phyloP scores from a whole-genome alignment of 1,140 invertebrate genomes.

The Druon quercuslanigerum region DNA sequence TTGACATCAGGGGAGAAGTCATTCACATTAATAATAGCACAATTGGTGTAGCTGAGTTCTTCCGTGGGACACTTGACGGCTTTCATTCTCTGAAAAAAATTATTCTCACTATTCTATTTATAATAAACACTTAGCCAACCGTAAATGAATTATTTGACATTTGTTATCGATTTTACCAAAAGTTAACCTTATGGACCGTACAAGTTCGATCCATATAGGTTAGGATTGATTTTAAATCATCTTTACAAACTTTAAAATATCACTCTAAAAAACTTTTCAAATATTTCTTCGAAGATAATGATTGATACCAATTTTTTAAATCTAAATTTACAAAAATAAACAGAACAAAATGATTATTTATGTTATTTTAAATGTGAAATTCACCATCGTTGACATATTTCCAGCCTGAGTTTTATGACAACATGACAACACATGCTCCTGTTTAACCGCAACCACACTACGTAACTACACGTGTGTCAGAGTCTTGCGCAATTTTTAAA shows the following conservation, averaged over 20 bases:
- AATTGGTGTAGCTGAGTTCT: conserved; percentile 93
- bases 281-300: too few species aligned
- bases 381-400: conserved; percentile 18
- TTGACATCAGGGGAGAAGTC: conserved; percentile 91
- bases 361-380: background rate
- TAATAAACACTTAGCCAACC: background rate
- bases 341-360: too few species aligned
- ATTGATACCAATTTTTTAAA: too few species aligned
- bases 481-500: too few species aligned
- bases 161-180: too few species aligned
- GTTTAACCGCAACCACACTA: background rate
- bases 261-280: too few species aligned
- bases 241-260: too few species aligned
- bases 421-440: conserved; percentile 6
- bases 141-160: too few species aligned
- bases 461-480: background rate
- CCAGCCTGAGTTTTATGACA: background rate
- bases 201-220: too few species aligned
- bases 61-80: conserved; percentile 95
- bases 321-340: too few species aligned
- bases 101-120: background rate
- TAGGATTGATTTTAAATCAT: too few species aligned
- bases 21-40: conserved; percentile 89
- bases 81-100: conserved; percentile 83
- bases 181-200: too few species aligned